Percentiles rank a stretch among this genome's conserved stretches.
Evolutionary conservation across 2,797 vertebrate genomes (phyloP).

Genomic region (Lepus oiostolus): DNA sequence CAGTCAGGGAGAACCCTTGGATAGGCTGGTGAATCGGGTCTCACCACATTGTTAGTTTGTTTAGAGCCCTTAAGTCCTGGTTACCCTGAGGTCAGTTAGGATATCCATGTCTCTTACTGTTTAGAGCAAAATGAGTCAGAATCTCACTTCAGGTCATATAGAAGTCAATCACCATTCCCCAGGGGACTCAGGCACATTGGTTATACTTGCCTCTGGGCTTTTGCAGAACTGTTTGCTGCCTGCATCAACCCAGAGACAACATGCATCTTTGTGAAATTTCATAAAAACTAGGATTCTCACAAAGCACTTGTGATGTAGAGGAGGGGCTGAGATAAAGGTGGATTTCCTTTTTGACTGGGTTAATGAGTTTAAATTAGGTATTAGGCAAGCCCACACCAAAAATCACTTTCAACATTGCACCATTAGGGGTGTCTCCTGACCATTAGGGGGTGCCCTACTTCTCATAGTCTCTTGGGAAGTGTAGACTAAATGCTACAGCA

Average conservation of each 20-base stretch:
- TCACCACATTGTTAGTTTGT: neutral
- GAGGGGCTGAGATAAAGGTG: neutral
- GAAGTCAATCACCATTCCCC: conserved; percentile 29
- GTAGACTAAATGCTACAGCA: neutral
- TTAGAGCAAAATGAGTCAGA: conserved; percentile 76
- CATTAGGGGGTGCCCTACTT: neutral
- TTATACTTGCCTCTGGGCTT: conserved; percentile 19
- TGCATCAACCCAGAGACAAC: neutral
- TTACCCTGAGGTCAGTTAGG: neutral
- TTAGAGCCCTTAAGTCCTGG: neutral
- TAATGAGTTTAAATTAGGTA: conserved; percentile 32
- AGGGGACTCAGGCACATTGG: neutral
- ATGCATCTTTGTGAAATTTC: conserved; percentile 13
- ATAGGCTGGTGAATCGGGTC: neutral
- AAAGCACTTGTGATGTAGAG: neutral
- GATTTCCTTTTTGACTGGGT: neutral
- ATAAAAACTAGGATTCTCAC: neutral
- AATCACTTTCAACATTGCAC: neutral
- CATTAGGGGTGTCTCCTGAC: neutral
- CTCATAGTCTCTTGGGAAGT: neutral
- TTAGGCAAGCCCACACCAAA: neutral
- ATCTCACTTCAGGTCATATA: neutral
- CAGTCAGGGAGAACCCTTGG: neutral
- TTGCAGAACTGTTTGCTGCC: neutral
- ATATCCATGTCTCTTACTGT: neutral